These are phyloP conservation scores for Geotrypetes seraphini DNA, from an alignment of 2,797 vertebrate species.

Conservation along the genomic window DNA sequence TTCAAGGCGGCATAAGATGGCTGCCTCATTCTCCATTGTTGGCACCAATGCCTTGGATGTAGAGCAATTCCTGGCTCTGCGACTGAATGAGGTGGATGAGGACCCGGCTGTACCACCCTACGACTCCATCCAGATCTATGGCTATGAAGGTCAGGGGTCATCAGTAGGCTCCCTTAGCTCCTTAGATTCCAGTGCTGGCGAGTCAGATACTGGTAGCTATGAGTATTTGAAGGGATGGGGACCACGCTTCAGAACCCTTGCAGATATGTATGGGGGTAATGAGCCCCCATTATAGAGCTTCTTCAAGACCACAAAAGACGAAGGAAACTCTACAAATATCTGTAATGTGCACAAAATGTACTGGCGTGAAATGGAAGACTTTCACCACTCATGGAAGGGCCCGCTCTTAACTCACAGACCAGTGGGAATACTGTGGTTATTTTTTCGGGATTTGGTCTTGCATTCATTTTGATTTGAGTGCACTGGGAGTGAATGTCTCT, in stretches of 20 bases:
- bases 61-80: constrained; percentile 64
- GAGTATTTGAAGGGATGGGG: constrained; percentile 76
- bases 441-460: too few species aligned
- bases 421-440: too few species aligned
- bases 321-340: too few species aligned
- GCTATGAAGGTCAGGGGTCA: constrained; percentile 81
- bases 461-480: too few species aligned
- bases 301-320: too few species aligned
- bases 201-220: constrained; percentile 9
- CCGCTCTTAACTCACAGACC: too few species aligned
- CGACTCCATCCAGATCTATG: constrained; percentile 85
- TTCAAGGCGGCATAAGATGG: constrained; percentile 53
- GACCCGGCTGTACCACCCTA: constrained; percentile 80
- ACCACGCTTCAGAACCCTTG: constrained; percentile 71
- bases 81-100: constrained; percentile 74
- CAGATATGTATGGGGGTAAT: constrained; percentile 69
- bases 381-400: too few species aligned
- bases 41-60: constrained; percentile 62
- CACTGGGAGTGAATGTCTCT: too few species aligned
- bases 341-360: too few species aligned
- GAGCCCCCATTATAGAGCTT: constrained; percentile 11
- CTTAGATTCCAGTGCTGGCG: constrained; percentile 70
- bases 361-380: too few species aligned
- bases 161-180: constrained; percentile 69
- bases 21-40: constrained; percentile 43